Base-by-base conservation (phyloP, 2,888 invertebrate species). In the Podotricha telesiphe region DNA sequence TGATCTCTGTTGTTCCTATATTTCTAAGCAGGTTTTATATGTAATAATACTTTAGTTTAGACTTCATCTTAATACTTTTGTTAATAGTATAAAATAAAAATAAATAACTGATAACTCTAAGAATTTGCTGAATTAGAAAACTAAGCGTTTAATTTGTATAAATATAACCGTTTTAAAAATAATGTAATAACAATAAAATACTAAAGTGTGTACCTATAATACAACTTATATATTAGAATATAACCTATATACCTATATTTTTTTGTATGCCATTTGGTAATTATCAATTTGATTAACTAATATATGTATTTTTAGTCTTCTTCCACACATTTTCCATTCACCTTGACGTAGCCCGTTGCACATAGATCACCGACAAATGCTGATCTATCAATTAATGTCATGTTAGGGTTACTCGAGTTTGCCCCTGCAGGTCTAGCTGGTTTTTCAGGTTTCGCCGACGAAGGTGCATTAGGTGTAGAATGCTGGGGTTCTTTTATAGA, bases 311-410 rank as follows among this genome's bases (percentile, higher is more conserved):
- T 34, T 62, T 65, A 64, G 40, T 63, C 45, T 20, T 10, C 20
- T 50, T 55, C 47, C 11, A 85, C 82, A 76, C 88, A 88, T 70
- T 78, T 76, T 17, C 81, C 87, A 67, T 85, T 82, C n/a, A 87
- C 72, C 75, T 76, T 84, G 6, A 80, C 79, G 22, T 76, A 80
- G 7, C 86, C 88, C 0, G 80, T 76, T 0, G 88, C 83, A 69
- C 89, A 89, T 20, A 77, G 75, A 65, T 87, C 86, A 4, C 83
- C 89, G 13, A 76, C 79, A 69, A 89, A 88, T 2, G 80, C 80
- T 7, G 86, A 77, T 42, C 88, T 76, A 47, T 85, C 82, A 67
- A 79, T 83, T 2, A 87, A 22, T 15, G 50, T 20, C 45, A 69
- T 11, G n/a, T 63, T 40, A 53, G 62, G 42, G 6, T 15, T 19